phyloP scores from a whole-genome alignment of 1,140 invertebrate species.

The Drosophila seguyi region DNA sequence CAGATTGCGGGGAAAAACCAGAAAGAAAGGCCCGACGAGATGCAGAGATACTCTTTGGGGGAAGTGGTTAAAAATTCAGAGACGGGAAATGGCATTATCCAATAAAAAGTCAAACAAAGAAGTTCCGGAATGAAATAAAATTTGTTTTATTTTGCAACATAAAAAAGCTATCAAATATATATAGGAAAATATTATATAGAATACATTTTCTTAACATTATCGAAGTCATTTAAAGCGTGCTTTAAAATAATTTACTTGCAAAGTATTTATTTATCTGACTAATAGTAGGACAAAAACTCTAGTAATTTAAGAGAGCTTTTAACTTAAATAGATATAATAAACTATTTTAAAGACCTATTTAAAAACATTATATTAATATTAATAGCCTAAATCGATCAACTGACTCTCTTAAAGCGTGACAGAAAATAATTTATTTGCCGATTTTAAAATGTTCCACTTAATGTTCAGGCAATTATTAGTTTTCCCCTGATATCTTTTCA shows the following conservation, averaged over 20 bases:
- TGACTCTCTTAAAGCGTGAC: constrained; percentile 2
- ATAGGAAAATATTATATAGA: no score
- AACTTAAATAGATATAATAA: no score
- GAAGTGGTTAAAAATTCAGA: constrained; percentile 13
- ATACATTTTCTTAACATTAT: no score
- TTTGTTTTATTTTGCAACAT: neutral
- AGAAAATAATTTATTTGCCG: constrained; percentile 1
- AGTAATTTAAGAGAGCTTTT: no score
- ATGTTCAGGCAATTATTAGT: constrained; percentile 9
- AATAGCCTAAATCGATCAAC: no score
- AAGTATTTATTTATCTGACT: no score
- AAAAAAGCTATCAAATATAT: no score
- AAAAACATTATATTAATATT: no score
- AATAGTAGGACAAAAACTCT: no score
- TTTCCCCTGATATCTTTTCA: constrained; percentile 11
- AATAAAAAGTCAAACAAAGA: neutral
- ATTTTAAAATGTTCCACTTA: neutral
- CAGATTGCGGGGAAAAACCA: constrained; percentile 48
- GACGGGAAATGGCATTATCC: constrained; percentile 1
- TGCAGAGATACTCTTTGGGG: constrained; percentile 36
- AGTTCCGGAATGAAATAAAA: neutral
- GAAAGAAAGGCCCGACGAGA: constrained; percentile 29
- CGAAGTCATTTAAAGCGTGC: no score
- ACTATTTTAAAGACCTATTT: no score
- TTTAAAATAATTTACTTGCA: constrained; percentile 4